These are phyloP conservation scores for Tragelaphus strepsiceros DNA, from an alignment of 2,113 vertebrate species.

Conservation along the genomic window DNA sequence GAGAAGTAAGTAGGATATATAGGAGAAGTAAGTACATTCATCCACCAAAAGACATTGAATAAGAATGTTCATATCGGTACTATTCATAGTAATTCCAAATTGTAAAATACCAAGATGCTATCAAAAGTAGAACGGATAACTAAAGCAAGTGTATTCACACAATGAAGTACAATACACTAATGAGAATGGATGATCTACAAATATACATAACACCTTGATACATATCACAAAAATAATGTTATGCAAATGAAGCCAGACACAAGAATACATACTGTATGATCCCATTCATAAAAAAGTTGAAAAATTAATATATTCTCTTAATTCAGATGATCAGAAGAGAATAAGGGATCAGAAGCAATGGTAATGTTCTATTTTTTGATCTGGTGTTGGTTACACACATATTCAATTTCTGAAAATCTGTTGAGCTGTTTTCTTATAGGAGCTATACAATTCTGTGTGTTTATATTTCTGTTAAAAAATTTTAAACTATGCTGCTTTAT, in stretches of 20 bases:
- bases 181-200: background rate
- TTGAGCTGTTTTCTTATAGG: background rate
- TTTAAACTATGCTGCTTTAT: background rate
- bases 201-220: background rate
- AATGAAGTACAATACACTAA: background rate
- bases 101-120: background rate
- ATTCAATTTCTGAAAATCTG: background rate
- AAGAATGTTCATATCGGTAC: background rate
- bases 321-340: background rate
- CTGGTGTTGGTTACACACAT: background rate
- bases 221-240: background rate
- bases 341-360: background rate
- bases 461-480: background rate
- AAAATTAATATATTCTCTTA: background rate
- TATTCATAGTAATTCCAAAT: background rate
- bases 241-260: background rate
- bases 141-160: background rate
- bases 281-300: background rate
- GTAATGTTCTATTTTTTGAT: background rate
- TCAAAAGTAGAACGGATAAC: background rate
- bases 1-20: background rate
- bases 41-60: background rate
- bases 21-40: background rate
- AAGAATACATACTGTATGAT: background rate
- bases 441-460: background rate